Conservation (phyloP, 2,888 invertebrate species). For the Griposia aprilina region DNA sequence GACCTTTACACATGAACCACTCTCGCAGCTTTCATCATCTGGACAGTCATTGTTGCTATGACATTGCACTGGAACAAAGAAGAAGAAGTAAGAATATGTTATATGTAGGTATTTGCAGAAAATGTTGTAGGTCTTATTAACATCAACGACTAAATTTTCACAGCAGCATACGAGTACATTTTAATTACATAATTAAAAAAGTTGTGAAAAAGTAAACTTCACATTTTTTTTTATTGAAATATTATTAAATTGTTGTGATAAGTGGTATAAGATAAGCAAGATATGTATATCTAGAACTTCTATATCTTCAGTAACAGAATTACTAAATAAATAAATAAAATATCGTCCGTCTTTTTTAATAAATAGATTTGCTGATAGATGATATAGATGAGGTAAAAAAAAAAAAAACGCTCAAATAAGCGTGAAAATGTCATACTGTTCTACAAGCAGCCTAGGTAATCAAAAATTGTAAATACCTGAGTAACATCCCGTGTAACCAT, state of each 20-base stretch:
- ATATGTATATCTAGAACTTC: background rate
- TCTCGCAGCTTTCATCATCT: conserved; percentile 95
- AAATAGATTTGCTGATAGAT: background rate
- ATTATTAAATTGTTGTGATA: background rate
- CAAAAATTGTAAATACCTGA: conserved; percentile 88
- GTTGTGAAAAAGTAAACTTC: background rate
- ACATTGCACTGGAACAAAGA: conserved; percentile 93
- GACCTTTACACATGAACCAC: conserved; percentile 95
- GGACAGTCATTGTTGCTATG: conserved; percentile 96
- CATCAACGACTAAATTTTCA: background rate
- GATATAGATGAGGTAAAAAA: background rate
- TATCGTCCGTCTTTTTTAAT: no score
- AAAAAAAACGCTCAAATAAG: background rate
- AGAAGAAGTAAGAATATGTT: conserved; percentile 7
- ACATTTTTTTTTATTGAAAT: background rate
- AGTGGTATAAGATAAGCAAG: background rate
- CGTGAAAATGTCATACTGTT: background rate
- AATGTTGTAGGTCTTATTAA: background rate
- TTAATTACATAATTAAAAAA: background rate
- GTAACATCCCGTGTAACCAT: conserved; percentile 94
- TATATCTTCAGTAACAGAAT: background rate
- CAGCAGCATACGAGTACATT: background rate
- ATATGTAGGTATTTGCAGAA: background rate
- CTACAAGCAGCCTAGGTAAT: background rate
- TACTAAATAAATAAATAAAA: no score